Base-by-base conservation (phyloP, 2,888 invertebrate species). In the Cryptops parisi region DNA sequence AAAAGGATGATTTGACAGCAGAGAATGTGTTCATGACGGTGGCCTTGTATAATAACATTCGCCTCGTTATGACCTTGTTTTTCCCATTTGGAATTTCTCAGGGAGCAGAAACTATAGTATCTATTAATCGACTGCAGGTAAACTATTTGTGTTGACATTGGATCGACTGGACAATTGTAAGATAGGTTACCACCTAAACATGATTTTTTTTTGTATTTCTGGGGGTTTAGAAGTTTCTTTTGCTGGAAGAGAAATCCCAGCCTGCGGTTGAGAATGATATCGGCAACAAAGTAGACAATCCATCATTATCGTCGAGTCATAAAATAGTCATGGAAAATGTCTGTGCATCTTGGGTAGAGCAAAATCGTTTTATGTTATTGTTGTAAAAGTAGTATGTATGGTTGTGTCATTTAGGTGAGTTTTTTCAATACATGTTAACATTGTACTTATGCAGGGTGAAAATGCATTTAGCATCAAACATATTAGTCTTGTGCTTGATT, bases 51-150 rank as follows among this genome's bases (percentile, higher is more conserved):
- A 88, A 86, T 63, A 82, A 88, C 53, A 71, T 93, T 54, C 76
- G 87, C 27, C 80, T 84, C 61, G 81, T 85, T 12, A 83, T 93
- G 80, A 87, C 86, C 0, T 81, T 89, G n/a, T 86, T 85, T 69
- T 84, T 93, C 61, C 91, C 94, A 0, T 81, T 83, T 61, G 83
- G 84, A 45, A 80, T 89, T 59, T 80, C 83, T 2, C 82, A 82
- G 72, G 75, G 83, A 38, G 82, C 86, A 0, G 89, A 90, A 71
- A 80, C 81, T 0, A 69, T 76, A 25, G 83, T 90, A 51, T 84
- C 86, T 6, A 78, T 85, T 49, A 75, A 74, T 53, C 76, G 90
- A 49, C 70, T 89, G 26, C 77, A 77, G 69, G 74, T 73, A 60
- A 57, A 55, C 43, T n/a, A n/a, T n/a, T n/a, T n/a, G n/a, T n/a